Conservation (phyloP, 2,797 vertebrate genomes). For the Parambassis ranga region DNA sequence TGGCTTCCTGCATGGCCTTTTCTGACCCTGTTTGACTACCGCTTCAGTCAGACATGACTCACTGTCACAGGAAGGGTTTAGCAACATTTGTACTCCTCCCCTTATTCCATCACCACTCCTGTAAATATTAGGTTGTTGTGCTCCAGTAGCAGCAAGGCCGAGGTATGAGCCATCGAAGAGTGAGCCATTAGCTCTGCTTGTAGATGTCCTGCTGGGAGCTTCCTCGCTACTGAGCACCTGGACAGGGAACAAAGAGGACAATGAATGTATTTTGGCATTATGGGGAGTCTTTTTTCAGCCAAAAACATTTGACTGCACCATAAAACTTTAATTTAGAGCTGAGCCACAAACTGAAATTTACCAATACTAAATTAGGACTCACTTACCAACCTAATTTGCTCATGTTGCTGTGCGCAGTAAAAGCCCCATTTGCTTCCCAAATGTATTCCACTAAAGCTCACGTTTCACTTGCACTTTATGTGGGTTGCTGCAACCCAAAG, state of each 20-base stretch:
- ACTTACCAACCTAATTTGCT: slow-evolving; percentile 47
- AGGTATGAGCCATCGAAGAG: slow-evolving; percentile 84
- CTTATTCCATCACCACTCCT: slow-evolving; percentile 30
- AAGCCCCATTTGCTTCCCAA: slow-evolving; percentile 29
- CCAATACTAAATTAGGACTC: slow-evolving; percentile 43
- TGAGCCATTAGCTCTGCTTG: slow-evolving; percentile 50
- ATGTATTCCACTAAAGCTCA: slow-evolving; percentile 21
- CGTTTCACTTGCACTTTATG: slow-evolving; percentile 20
- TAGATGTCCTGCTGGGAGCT: slow-evolving; percentile 41
- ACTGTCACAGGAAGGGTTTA: slow-evolving; percentile 21
- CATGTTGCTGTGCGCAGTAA: slow-evolving; percentile 28
- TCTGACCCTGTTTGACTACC: slow-evolving; percentile 22
- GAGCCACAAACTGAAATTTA: slow-evolving; percentile 35
- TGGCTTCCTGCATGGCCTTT: slow-evolving; percentile 21
- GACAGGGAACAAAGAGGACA: slow-evolving; percentile 48
- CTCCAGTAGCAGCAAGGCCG: slow-evolving; percentile 38
- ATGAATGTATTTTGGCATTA: slow-evolving; percentile 46
- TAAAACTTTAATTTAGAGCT: slow-evolving; percentile 52
- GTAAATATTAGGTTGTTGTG: slow-evolving; percentile 24
- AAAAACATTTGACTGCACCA: slow-evolving; percentile 39
- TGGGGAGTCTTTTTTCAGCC: slow-evolving; percentile 34
- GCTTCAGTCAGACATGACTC: slow-evolving; percentile 24
- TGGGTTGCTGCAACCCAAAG: background rate
- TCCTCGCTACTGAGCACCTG: slow-evolving; percentile 70
- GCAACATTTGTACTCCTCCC: slow-evolving; percentile 4